Evolutionary conservation across 2,888 invertebrate genomes (phyloP).

Genomic region (Germaria angustata): DNA sequence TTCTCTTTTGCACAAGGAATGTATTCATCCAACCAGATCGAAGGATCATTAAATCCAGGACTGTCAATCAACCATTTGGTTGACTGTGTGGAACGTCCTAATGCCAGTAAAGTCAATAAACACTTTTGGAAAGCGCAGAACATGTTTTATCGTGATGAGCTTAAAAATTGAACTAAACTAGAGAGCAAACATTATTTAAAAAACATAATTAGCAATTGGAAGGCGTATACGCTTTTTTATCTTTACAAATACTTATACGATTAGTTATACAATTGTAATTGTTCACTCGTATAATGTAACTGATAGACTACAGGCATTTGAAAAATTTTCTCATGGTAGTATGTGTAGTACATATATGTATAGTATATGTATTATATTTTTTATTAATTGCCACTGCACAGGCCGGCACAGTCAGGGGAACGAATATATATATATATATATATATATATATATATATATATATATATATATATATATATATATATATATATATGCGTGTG

Average conservation of each 20-base stretch:
- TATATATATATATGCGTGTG: no score
- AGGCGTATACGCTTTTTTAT: constrained; percentile 53
- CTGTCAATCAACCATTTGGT: constrained; percentile 74
- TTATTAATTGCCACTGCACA: no score
- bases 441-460: no score
- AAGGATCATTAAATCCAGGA: constrained; percentile 71
- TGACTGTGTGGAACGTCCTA: constrained; percentile 28
- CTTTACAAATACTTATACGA: constrained; percentile 10
- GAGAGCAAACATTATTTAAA: neutral
- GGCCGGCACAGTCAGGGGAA: no score
- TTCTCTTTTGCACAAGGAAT: constrained; percentile 75
- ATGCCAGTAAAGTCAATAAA: constrained; percentile 26
- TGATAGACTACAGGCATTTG: no score
- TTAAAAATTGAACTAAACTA: constrained; percentile 44
- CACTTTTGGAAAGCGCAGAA: neutral
- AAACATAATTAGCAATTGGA: neutral
- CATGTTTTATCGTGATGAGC: constrained; percentile 30
- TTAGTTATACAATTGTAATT: neutral
- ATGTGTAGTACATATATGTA: no score
- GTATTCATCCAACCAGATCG: constrained; percentile 73
- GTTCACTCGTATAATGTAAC: no score
- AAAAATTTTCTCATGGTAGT: no score
- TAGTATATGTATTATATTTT: no score
- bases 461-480: no score
- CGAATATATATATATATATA: no score